Conservation (phyloP, 2,888 invertebrate species). For the Phlogophora meticulosa region DNA sequence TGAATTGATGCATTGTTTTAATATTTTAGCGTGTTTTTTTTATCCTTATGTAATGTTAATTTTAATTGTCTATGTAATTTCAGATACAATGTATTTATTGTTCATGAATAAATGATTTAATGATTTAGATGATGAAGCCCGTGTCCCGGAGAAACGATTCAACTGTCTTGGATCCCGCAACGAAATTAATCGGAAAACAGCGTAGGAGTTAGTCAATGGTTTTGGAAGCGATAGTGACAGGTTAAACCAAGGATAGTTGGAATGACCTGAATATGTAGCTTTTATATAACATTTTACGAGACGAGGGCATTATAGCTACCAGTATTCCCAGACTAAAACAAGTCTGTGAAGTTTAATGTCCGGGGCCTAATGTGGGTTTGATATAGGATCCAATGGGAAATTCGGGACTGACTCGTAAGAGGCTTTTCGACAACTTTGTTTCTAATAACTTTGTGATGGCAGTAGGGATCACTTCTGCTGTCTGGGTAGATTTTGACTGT, state of each 20-base stretch:
- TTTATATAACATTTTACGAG: conserved; percentile 22
- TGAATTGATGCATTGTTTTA: no score
- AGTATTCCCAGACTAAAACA: not conserved
- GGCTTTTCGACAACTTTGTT: conserved; percentile 29
- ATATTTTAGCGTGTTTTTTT: no score
- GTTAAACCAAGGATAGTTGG: not conserved
- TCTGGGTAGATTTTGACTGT: not conserved
- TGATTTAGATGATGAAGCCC: no score
- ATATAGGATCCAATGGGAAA: conserved; percentile 26
- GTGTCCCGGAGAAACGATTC: no score
- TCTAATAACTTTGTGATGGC: conserved; percentile 24
- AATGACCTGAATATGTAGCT: conserved; percentile 6
- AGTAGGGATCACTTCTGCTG: conserved; percentile 5
- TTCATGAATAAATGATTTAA: no score
- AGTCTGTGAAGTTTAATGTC: conserved; percentile 32
- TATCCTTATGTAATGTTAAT: no score
- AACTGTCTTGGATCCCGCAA: no score
- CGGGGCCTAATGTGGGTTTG: conserved; percentile 21
- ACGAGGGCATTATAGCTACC: not conserved
- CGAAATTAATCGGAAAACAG: no score
- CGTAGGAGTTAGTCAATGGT: no score
- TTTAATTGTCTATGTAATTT: no score
- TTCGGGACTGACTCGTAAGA: conserved; percentile 2
- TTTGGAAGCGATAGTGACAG: not conserved
- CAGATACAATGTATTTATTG: no score